Conservation (phyloP, 2,113 vertebrate species). For the Capricornis sumatraensis region DNA sequence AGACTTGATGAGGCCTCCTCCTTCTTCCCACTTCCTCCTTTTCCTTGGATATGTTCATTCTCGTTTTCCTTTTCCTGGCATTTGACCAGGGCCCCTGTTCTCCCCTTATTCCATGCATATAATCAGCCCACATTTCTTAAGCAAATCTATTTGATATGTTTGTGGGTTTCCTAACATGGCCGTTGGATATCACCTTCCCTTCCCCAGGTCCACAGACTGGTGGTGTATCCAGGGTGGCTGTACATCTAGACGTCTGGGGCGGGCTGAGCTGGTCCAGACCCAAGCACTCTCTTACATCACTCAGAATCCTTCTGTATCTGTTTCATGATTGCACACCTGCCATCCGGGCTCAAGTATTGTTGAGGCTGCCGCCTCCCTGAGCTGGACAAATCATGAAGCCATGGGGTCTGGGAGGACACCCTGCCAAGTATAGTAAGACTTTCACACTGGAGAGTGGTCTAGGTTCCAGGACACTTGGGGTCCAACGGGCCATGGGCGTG, state of each 20-base stretch:
- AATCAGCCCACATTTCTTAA: not conserved
- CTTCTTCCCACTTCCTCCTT: not conserved
- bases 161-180: not conserved
- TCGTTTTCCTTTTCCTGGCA: not conserved
- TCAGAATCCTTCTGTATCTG: not conserved
- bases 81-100: not conserved
- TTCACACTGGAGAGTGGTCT: not conserved
- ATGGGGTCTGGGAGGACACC: too few species aligned
- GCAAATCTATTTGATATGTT: not conserved
- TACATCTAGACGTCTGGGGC: not conserved
- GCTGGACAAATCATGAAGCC: not conserved
- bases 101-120: not conserved
- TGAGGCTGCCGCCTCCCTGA: not conserved
- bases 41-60: not conserved
- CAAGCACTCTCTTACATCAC: not conserved
- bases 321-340: too few species aligned
- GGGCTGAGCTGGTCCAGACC: not conserved
- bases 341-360: not conserved
- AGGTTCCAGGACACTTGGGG: not conserved
- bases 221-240: not conserved
- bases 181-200: not conserved
- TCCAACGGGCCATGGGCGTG: rapidly evolving
- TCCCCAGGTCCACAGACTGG: not conserved
- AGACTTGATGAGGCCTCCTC: not conserved
- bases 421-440: not conserved